Percentiles rank a stretch among this genome's conserved stretches.
Conservation (phyloP, 2,888 invertebrate species). For the Cataglyphis altisquamis region DNA sequence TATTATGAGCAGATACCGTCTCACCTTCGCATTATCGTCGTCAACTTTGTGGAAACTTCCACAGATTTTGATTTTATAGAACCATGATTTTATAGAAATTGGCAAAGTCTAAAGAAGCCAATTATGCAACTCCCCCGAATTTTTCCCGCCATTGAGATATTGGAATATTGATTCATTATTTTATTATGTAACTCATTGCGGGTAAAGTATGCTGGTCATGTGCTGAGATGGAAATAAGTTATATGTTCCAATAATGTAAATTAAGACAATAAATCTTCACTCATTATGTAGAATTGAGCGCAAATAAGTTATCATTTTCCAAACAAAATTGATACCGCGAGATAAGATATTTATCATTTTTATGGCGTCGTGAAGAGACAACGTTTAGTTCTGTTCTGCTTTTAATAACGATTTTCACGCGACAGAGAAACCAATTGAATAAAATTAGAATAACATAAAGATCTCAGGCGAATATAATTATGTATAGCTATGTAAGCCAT, state of each 20-base stretch:
- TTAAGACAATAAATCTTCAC: slow-evolving; percentile 29
- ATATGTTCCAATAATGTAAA: slow-evolving; percentile 14
- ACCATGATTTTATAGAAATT: background rate
- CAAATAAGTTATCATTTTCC: background rate
- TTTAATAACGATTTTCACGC: background rate
- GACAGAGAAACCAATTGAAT: background rate
- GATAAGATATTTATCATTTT: slow-evolving; percentile 23
- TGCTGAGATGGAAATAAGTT: background rate
- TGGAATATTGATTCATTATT: background rate
- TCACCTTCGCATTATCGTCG: background rate
- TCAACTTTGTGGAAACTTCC: background rate
- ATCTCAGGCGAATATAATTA: background rate
- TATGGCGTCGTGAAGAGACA: background rate
- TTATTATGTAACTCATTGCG: background rate
- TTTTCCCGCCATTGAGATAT: background rate
- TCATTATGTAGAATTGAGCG: background rate
- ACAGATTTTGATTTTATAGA: background rate
- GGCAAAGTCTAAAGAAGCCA: background rate
- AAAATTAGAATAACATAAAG: slow-evolving; percentile 4
- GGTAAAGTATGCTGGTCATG: background rate
- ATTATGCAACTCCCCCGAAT: background rate
- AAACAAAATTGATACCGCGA: slow-evolving; percentile 18
- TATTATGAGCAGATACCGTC: background rate
- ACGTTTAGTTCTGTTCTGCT: background rate
- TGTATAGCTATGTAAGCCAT: background rate